Evolutionary conservation across 2,888 invertebrate species (phyloP).

Genomic region (Resseliella maxima): DNA sequence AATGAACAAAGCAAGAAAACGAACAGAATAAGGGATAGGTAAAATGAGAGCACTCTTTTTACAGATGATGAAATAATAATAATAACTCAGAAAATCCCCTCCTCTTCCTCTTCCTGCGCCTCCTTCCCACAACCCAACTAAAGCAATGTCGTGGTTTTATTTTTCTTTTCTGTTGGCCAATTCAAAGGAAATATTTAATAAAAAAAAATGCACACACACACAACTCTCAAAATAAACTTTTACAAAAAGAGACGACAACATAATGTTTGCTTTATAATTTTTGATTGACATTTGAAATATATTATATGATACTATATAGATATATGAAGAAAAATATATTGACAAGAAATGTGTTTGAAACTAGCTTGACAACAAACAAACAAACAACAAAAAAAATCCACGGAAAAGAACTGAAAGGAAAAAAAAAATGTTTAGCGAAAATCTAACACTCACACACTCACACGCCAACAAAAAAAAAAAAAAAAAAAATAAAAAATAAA

Average conservation of each 20-base stretch:
- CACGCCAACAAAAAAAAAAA: not conserved
- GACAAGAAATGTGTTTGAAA: conserved; percentile 40
- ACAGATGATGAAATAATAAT: not conserved
- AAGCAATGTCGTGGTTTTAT: no score
- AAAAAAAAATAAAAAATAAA: not conserved
- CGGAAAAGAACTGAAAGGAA: not conserved
- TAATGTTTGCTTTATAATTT: conserved; percentile 29
- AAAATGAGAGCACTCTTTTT: not conserved
- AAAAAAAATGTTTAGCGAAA: conserved; percentile 31
- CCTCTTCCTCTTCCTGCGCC: no score
- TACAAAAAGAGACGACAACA: not conserved
- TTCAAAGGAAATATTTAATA: not conserved
- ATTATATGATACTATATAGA: conserved; percentile 32
- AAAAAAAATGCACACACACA: not conserved
- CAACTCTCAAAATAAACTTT: not conserved
- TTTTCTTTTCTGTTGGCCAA: no score
- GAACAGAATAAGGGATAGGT: not conserved
- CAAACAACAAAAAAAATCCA: not conserved
- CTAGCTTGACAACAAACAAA: not conserved
- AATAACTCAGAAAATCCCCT: not conserved
- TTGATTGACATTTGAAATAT: conserved; percentile 44
- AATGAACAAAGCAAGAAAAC: not conserved
- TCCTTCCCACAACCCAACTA: no score
- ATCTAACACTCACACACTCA: conserved; percentile 24
- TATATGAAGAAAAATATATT: conserved; percentile 40